Evolutionary conservation across 2,888 invertebrate genomes (phyloP), one percentile per base, ranked within the genome.

Genomic region (Plagodis pulveraria): DNA sequence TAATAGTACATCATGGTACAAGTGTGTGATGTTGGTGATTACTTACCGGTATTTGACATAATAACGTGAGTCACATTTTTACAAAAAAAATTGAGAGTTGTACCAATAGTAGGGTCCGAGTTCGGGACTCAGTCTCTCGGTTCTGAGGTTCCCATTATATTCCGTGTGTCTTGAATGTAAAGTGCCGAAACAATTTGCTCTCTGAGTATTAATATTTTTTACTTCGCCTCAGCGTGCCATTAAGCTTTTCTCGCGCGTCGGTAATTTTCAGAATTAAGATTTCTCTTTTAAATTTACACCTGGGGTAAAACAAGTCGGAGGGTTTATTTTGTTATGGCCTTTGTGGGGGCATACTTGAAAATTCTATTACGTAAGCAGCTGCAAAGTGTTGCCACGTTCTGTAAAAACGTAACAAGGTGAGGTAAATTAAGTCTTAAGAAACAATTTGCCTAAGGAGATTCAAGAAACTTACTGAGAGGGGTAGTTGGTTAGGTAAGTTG

Each of bases 111-210:
- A 55, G 45, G 54, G 49, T 43, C 51, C 50, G 41, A 44, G 46
- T 52, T 44, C 32, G 49, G 36, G 40, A 51, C 49, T 62, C 34
- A 35, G 50, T 50, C 51, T 60, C 34, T 45, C 33, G 78, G 77
- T 77, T 84, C 77, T 69, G 67, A 72, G 70, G 69, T 66, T 72
- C 68, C 73, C 72, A 76, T 80, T 80, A 79, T 75, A 76, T 77
- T 72, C 74, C 63, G 65, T 80, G 77, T 66, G 78, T 67, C 72
- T 65, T 70, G 77, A 80, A 83, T 83, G 65, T 70, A 69, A 75
- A 80, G 77, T 66, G 74, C 59, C 57, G 68, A 74, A 78, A 80
- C 73, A 77, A 75, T 73, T 76, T 68, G 57, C 62, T 70, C 57
- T 49, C 45, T 50, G 52, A 57, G 53, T 63, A 62, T 69, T 59